Base-by-base conservation (phyloP, 2,888 invertebrate genomes). In the Amblyteles armatorius region DNA sequence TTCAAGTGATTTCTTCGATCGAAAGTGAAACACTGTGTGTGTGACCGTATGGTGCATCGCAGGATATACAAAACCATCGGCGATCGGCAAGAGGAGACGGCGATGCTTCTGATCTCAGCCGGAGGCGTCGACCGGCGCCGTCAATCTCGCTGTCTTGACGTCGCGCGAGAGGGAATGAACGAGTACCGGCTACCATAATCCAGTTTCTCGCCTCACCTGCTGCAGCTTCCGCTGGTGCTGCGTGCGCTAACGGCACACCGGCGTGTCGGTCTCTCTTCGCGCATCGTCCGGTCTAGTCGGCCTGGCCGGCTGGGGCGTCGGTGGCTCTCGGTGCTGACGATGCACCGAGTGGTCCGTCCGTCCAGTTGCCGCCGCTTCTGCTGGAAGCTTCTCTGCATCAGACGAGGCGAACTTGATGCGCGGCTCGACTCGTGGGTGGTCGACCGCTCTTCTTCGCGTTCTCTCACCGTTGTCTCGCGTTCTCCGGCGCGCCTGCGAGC, bases 341-440 rank as follows among this genome's bases (percentile, higher is more conserved):
- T 77, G 77, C 76, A 74, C 63, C 76, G 29, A 65, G 76, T 76
- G 65, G 16, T 76, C 55, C 36, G 19, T 65, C 67, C 19, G 50
- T 19, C 33, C 52, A 3, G 50, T 36, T 26, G 29, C 65, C 71
- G 48, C 40, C 48, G n/a, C 81, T 71, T 6, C 55, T 26, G 57
- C 22, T 4, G 26, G 22, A 13, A 13, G 57, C 13, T 26, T 83
- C 79, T 67, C 74, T 60, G 79, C 79, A 80, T 85, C 81, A 72
- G 82, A 83, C 82, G 85, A 73, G 74, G 82, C 83, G 69, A 84
- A 83, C 76, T 74, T 72, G 83, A 81, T 78, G 74, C 63, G 81
- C 63, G 79, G 72, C 79, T 68, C 52, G 55, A 68, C 89, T 89
- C 91, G 91, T 92, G 92, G 92, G 92, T 91, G 92, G 91, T 91